Evolutionary conservation across 2,113 vertebrate species (phyloP).

Genomic region (Neodontobutis hainanensis): DNA sequence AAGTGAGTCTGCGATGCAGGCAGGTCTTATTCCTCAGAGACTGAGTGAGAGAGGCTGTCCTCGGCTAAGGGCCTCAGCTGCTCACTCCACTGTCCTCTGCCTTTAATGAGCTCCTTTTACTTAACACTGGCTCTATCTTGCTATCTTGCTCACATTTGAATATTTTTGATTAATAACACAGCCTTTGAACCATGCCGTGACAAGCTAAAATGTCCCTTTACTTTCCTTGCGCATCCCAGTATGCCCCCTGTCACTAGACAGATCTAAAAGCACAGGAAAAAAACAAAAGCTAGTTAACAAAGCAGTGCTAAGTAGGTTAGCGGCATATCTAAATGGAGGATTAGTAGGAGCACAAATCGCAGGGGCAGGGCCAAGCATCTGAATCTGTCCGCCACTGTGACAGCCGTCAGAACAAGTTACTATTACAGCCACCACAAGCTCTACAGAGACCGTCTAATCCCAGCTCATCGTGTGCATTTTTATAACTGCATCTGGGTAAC

Average conservation of each 20-base stretch:
- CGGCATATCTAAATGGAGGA: slow-evolving; percentile 79
- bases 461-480: slow-evolving; percentile 79
- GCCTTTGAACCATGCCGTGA: slow-evolving; percentile 43
- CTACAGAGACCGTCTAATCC: slow-evolving; percentile 78
- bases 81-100: slow-evolving; percentile 61
- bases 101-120: slow-evolving; percentile 82
- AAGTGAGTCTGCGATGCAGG: slow-evolving; percentile 88
- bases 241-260: slow-evolving; percentile 66
- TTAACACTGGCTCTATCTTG: slow-evolving; percentile 48
- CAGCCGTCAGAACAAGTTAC: slow-evolving; percentile 84
- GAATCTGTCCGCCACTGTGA: slow-evolving; percentile 80
- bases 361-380: slow-evolving; percentile 77
- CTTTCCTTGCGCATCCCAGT: slow-evolving; percentile 53
- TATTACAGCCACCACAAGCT: slow-evolving; percentile 77
- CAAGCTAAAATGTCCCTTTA: slow-evolving; percentile 49
- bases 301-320: slow-evolving; percentile 67
- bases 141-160: slow-evolving; percentile 68
- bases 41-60: slow-evolving; percentile 60
- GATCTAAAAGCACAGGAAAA: slow-evolving; percentile 71
- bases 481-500: slow-evolving; percentile 77
- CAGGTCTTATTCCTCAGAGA: slow-evolving; percentile 76
- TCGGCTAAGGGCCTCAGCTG: slow-evolving; percentile 82
- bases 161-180: slow-evolving; percentile 76
- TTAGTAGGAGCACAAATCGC: slow-evolving; percentile 77
- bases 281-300: slow-evolving; percentile 71